phyloP scores from a whole-genome alignment of 1,140 invertebrate genomes.

The Gonioctena quinquepunctata region DNA sequence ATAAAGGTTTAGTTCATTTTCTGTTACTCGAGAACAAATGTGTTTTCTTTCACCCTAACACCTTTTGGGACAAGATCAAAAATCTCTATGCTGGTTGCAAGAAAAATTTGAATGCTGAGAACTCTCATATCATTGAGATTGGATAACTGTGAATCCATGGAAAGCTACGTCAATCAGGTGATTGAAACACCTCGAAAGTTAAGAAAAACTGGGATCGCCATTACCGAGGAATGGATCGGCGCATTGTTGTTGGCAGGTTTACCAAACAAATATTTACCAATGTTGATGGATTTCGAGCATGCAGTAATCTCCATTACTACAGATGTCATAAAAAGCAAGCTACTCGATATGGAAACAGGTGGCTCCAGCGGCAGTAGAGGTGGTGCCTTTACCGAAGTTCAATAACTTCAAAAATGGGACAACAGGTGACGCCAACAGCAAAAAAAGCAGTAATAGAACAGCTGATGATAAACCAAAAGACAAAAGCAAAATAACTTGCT shows the following conservation, averaged over 20 bases:
- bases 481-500: background rate
- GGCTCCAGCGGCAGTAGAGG: background rate
- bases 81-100: background rate
- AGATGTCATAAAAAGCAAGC: background rate
- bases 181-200: background rate
- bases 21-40: no score
- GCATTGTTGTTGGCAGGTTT: background rate
- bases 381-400: background rate
- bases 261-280: background rate
- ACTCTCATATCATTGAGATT: background rate
- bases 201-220: background rate
- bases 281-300: background rate
- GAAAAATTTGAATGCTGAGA: background rate
- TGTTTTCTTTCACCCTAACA: no score
- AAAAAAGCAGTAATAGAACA: no score
- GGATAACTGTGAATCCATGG: background rate
- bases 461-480: background rate
- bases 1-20: no score
- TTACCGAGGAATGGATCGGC: background rate
- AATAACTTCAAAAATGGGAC: background rate
- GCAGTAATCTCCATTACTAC: background rate
- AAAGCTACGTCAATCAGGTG: background rate
- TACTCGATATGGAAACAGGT: background rate
- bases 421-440: background rate
- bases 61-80: background rate